phyloP scores from a whole-genome alignment of 2,888 invertebrate genomes.

The Himalopsyche tibetana region DNA sequence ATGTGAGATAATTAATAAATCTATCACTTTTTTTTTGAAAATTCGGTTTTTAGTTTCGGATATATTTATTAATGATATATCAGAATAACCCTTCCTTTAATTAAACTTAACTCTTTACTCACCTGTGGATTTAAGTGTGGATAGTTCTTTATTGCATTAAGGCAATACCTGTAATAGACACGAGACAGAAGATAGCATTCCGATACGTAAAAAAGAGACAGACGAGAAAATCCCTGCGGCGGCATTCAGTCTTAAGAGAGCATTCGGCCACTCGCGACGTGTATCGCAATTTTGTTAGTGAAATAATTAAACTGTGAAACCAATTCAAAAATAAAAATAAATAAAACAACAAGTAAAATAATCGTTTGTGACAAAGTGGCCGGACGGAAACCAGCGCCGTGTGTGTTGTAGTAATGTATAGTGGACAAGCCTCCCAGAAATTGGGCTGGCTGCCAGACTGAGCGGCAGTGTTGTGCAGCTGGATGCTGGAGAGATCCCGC shows the following conservation, averaged over 20 bases:
- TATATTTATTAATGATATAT: too few species aligned
- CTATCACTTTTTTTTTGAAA: too few species aligned
- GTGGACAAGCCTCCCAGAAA: conserved; percentile 10
- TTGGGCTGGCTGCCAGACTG: conserved; percentile 31
- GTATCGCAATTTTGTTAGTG: conserved; percentile 38
- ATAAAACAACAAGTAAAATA: neutral
- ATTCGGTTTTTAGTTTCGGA: too few species aligned
- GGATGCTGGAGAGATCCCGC: conserved; percentile 62
- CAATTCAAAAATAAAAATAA: conserved; percentile 7
- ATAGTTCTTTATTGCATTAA: conserved; percentile 1
- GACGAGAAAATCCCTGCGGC: conserved; percentile 53
- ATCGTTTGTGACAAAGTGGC: conserved; percentile 3
- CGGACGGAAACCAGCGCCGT: neutral
- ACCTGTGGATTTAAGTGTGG: neutral
- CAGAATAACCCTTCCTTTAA: too few species aligned
- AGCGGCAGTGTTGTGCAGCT: conserved; percentile 28
- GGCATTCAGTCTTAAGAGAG: conserved; percentile 64
- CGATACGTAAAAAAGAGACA: conserved; percentile 8
- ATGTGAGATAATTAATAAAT: too few species aligned
- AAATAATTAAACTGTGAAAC: conserved; percentile 3
- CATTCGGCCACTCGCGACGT: conserved; percentile 47
- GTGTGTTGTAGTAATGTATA: conserved; percentile 17
- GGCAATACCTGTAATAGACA: conserved; percentile 7
- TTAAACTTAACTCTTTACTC: neutral
- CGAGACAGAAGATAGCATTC: conserved; percentile 2